phyloP scores from a whole-genome alignment of 2,113 vertebrate genomes.

The Semicossyphus pulcher region DNA sequence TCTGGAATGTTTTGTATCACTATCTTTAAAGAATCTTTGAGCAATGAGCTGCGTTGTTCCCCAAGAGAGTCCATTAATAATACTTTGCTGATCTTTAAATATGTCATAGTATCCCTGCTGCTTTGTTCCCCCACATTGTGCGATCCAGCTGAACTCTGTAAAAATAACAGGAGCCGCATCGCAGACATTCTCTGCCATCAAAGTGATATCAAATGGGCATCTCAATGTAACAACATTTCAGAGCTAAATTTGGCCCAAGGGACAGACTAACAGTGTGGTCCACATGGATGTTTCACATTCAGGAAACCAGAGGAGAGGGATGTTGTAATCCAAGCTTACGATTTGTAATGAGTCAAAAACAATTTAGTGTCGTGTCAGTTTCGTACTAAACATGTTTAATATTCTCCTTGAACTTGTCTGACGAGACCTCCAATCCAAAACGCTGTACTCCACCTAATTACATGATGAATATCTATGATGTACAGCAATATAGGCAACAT shows the following conservation, averaged over 20 bases:
- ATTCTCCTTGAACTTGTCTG: conserved; percentile 31
- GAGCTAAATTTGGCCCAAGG: conserved; percentile 71
- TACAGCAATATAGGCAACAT: conserved; percentile 61
- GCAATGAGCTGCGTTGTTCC: not conserved
- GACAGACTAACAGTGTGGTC: conserved; percentile 42
- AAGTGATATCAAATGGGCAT: conserved; percentile 70
- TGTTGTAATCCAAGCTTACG: conserved; percentile 41
- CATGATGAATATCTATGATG: conserved; percentile 59
- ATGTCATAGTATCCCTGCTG: conserved; percentile 6
- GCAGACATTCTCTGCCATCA: conserved; percentile 65
- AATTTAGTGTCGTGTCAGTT: conserved; percentile 26
- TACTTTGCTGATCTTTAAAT: conserved; percentile 36
- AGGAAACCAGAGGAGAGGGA: conserved; percentile 28
- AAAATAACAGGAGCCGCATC: conserved; percentile 78
- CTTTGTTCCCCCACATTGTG: conserved; percentile 42
- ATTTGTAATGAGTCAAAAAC: conserved; percentile 33
- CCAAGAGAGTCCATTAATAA: conserved; percentile 5
- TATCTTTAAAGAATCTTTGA: no score
- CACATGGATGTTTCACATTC: conserved; percentile 50
- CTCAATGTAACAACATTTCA: conserved; percentile 70
- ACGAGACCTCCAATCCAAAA: conserved; percentile 5
- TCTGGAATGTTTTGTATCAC: no score
- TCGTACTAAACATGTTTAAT: conserved; percentile 43
- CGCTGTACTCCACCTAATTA: conserved; percentile 7
- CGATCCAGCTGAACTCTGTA: conserved; percentile 67